phyloP scores from a whole-genome alignment of 2,113 vertebrate genomes.

The Coreoperca whiteheadi region DNA sequence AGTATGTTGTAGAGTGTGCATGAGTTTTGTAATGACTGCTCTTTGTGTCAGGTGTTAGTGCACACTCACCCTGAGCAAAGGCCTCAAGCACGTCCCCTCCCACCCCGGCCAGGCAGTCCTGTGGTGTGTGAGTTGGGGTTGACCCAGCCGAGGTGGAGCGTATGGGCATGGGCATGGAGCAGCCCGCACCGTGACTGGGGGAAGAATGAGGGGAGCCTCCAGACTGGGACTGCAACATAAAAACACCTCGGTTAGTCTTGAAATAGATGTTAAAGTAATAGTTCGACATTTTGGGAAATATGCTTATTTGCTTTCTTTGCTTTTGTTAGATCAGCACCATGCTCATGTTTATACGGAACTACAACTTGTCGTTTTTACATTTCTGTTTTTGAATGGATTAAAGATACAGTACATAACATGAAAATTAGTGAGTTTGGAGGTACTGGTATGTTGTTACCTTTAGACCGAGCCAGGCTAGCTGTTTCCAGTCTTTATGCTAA shows the following conservation, averaged over 20 bases:
- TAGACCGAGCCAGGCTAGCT: neutral
- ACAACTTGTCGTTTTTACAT: neutral
- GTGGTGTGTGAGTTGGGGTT: constrained; percentile 90
- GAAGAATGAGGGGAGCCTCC: constrained; percentile 91
- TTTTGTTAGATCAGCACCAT: neutral
- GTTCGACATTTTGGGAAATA: neutral
- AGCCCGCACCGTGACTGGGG: constrained; percentile 89
- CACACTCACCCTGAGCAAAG: constrained; percentile 89
- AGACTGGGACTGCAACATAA: constrained; percentile 87
- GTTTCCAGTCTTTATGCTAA: neutral
- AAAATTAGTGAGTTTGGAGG: neutral
- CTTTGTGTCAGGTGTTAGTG: neutral
- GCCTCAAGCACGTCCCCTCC: constrained; percentile 92
- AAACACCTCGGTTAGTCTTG: neutral
- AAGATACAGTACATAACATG: neutral
- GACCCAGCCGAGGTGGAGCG: constrained; percentile 92
- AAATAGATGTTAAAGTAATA: neutral
- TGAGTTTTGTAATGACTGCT: neutral
- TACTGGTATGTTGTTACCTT: neutral
- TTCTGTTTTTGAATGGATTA: neutral
- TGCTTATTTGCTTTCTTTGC: neutral
- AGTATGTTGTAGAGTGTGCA: neutral
- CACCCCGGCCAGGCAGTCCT: constrained; percentile 88
- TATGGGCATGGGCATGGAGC: constrained; percentile 92
- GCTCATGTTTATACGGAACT: neutral